Evolutionary conservation across 2,888 invertebrate genomes (phyloP), one percentile per base, ranked within the genome.

Genomic region (Dexiosoma caninum): DNA sequence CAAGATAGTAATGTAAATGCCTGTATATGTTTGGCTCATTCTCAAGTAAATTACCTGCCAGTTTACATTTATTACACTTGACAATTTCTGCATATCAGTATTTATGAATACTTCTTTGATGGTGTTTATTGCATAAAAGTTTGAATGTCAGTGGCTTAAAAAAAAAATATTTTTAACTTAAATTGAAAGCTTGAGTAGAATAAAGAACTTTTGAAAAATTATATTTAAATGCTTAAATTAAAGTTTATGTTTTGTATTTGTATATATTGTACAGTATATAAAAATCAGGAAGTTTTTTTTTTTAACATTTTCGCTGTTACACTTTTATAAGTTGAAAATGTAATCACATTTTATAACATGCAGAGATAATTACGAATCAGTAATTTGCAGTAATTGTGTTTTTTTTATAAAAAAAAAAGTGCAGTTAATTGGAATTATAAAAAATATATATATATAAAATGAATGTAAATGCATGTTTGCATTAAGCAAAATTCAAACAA

Each of bases 31-130:
- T n/a, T 62, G 42, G 57, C 64, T 64, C 51, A 53, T 62, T 76
- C 81, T 81, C 55, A 74, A 81, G 81, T 77, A 77, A 81, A 81
- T 81, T 81, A 77, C 77, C 77, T 81, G 81, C 81, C 81, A 81
- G 77, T 81, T 81, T 81, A 69, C 81, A 64, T 81, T 62, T 69
- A 69, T 51, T 37, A 74, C 64, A 81, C 37, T 81, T 81, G 81
- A 81, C 81, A 81, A 72, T 77, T 80, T 76, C 76, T 76, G 76
- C 49, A 62, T 60, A 80, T 55, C 37, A 35, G 53, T 59, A 49
- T 49, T 66, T 78, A 78, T 71, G 70, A 49, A 70, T 27, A 49
- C 19, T 16, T 0, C 8, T 64, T 19, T 46, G 66, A 27, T 19
- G 19, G 16, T 59, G 2, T 14, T 27, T 46, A 57, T 55, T 42